Evolutionary conservation across 2,888 invertebrate genomes (phyloP).

Genomic region (Archips xylosteana): DNA sequence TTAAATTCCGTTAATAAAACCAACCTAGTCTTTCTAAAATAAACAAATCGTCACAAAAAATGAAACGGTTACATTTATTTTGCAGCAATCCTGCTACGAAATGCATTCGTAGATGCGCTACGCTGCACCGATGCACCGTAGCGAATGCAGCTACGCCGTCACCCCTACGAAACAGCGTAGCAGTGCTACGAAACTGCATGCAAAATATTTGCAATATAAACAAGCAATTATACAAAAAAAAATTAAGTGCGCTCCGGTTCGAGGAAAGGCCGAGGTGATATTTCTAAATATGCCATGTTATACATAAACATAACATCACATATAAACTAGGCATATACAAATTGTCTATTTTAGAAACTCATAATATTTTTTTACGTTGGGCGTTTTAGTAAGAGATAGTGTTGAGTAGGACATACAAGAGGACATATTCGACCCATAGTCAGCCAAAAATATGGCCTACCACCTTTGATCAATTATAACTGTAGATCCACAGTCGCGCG

Average conservation of each 20-base stretch:
- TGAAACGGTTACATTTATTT: not conserved
- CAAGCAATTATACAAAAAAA: not conserved
- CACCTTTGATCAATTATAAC: too few species aligned
- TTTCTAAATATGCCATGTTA: conserved; percentile 8
- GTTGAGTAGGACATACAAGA: too few species aligned
- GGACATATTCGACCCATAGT: too few species aligned
- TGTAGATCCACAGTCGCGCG: too few species aligned
- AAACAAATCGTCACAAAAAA: not conserved
- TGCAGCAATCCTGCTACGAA: conserved; percentile 46
- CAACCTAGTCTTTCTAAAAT: not conserved
- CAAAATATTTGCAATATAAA: conserved; percentile 57
- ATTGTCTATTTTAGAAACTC: too few species aligned
- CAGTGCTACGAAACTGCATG: conserved; percentile 78
- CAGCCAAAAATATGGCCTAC: too few species aligned
- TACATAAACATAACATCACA: conserved; percentile 22
- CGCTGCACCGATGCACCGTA: conserved; percentile 79
- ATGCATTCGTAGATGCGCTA: conserved; percentile 61
- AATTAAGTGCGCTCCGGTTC: not conserved
- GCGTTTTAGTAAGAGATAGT: too few species aligned
- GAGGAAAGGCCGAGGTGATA: conserved; percentile 2
- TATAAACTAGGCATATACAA: not conserved
- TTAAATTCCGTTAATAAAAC: too few species aligned
- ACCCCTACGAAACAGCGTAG: conserved; percentile 71
- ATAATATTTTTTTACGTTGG: too few species aligned
- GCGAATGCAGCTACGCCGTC: conserved; percentile 74